These are phyloP conservation scores for Myotis myotis DNA, from an alignment of 2,797 vertebrate genomes.

Conservation along the genomic window DNA sequence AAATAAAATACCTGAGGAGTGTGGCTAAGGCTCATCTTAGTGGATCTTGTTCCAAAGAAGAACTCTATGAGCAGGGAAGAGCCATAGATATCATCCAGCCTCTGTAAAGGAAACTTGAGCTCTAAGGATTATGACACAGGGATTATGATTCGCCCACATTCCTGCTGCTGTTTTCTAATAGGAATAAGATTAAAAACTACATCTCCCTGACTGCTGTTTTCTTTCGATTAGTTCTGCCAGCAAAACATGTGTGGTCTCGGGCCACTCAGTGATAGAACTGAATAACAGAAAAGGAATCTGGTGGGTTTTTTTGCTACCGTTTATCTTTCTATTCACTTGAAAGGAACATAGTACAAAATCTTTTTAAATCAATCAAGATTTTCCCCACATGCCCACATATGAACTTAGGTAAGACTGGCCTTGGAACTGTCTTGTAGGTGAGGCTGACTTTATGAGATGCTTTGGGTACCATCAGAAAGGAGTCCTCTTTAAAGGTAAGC, in stretches of 20 bases:
- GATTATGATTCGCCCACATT: not conserved
- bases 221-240: not conserved
- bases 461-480: not conserved
- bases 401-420: not conserved
- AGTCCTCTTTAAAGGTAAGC: not conserved
- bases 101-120: not conserved
- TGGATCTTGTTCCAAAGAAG: not conserved
- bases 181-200: not conserved
- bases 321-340: not conserved
- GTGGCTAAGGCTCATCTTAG: not conserved
- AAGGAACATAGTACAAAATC: not conserved
- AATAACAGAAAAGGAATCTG: not conserved
- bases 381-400: not conserved
- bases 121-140: not conserved
- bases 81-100: not conserved
- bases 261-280: not conserved
- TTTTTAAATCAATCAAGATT: not conserved
- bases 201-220: not conserved
- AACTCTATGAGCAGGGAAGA: not conserved
- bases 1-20: not conserved
- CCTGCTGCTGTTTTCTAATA: not conserved
- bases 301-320: not conserved
- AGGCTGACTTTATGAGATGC: not conserved
- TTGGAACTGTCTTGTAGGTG: not conserved
- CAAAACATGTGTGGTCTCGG: not conserved